Evolutionary conservation across 2,888 invertebrate genomes (phyloP).

Genomic region (Iphiclides podalirius): DNA sequence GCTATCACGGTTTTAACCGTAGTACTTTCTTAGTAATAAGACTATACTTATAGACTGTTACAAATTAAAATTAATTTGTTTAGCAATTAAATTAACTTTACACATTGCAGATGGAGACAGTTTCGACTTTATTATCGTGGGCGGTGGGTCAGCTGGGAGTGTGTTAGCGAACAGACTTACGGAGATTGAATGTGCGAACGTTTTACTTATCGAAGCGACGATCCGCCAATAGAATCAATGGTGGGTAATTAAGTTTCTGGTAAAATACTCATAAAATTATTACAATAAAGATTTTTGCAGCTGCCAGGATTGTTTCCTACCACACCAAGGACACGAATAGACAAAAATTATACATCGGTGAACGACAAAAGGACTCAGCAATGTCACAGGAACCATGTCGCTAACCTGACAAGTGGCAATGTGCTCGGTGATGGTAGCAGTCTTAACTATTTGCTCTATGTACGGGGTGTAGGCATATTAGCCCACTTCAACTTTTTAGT

Average conservation of each 20-base stretch:
- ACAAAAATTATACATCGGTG: constrained; percentile 33
- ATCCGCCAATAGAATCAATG: constrained; percentile 33
- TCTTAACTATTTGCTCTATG: constrained; percentile 33
- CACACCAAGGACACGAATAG: constrained; percentile 29
- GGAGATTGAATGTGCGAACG: constrained; percentile 23
- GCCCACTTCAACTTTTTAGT: too few relatives aligned
- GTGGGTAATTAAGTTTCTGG: constrained; percentile 19
- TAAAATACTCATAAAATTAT: too few relatives aligned
- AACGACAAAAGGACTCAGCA: constrained; percentile 35
- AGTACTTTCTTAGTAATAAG: too few relatives aligned
- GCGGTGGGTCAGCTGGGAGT: constrained; percentile 41
- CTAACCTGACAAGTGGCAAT: constrained; percentile 29
- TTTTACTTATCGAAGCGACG: constrained; percentile 36
- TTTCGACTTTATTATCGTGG: constrained; percentile 43
- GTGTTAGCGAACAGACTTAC: constrained; percentile 37
- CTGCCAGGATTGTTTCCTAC: constrained; percentile 12
- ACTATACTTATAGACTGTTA: too few relatives aligned
- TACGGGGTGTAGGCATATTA: too few relatives aligned
- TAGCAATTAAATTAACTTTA: too few relatives aligned
- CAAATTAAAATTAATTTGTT: too few relatives aligned
- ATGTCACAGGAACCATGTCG: constrained; percentile 15
- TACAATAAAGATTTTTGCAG: background rate
- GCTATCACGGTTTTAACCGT: too few relatives aligned
- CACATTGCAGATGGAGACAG: constrained; percentile 30
- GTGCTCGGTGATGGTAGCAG: constrained; percentile 35